Percentiles rank a stretch among this genome's conserved stretches.
Conservation (phyloP, 2,113 vertebrate genomes). For the Chaenocephalus aceratus region DNA sequence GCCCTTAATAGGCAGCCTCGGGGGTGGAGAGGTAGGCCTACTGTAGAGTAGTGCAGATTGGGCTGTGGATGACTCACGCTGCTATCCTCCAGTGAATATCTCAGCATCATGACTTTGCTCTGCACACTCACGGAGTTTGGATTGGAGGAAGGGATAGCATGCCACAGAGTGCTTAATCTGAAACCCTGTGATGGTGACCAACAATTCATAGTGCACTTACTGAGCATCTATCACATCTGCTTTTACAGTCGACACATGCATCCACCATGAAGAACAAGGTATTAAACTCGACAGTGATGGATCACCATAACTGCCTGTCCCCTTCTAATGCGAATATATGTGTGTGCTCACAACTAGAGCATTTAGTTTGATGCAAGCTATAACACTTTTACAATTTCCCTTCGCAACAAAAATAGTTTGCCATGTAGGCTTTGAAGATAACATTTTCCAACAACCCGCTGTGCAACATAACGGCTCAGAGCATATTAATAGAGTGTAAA, state of each 20-base stretch:
- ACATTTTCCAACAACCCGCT: conserved; percentile 27
- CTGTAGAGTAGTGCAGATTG: conserved; percentile 62
- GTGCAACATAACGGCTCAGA: conserved; percentile 23
- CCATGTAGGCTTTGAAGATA: conserved; percentile 23
- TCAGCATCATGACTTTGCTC: conserved; percentile 67
- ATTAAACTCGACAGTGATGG: not conserved
- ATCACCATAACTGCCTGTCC: not conserved
- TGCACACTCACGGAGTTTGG: conserved; percentile 64
- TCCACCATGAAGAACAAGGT: not conserved
- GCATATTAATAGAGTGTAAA: conserved; percentile 23
- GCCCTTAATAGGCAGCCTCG: conserved; percentile 70
- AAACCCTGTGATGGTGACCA: conserved; percentile 7
- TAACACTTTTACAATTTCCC: conserved; percentile 12
- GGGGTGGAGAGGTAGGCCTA: conserved; percentile 68
- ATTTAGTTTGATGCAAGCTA: conserved; percentile 9
- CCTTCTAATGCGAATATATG: not conserved
- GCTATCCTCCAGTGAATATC: conserved; percentile 62
- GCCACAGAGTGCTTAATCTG: not conserved
- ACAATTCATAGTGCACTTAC: not conserved
- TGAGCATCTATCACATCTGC: conserved; percentile 22
- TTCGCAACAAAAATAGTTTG: conserved; percentile 20
- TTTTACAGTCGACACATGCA: conserved; percentile 2
- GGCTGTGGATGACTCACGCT: conserved; percentile 71
- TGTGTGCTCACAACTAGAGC: not conserved
- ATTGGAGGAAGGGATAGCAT: conserved; percentile 17